Evolutionary conservation across 1,140 invertebrate genomes (phyloP).

Genomic region (Anthonomus grandis): DNA sequence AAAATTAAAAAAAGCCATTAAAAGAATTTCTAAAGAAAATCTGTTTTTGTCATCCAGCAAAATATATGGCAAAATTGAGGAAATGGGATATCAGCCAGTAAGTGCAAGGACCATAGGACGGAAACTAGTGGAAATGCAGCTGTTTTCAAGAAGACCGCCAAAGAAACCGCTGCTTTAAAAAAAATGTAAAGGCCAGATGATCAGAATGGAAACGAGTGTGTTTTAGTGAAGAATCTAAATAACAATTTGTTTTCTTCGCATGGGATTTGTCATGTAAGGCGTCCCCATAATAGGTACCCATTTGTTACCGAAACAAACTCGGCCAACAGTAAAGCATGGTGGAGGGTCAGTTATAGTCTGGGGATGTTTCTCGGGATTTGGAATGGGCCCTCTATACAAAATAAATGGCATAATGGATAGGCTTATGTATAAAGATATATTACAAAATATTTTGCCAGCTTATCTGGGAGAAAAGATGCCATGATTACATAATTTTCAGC

Average conservation of each 20-base stretch:
- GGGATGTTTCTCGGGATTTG: slow-evolving; percentile 31
- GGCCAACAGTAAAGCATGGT: slow-evolving; percentile 35
- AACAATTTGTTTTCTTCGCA: slow-evolving; percentile 19
- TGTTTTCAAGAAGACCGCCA: no score
- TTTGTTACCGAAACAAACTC: slow-evolving; percentile 27
- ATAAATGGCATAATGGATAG: slow-evolving; percentile 30
- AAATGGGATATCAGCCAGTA: no score
- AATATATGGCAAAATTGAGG: no score
- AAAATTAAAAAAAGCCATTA: no score
- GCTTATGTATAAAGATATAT: slow-evolving; percentile 28
- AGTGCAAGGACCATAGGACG: no score
- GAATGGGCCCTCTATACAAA: slow-evolving; percentile 27
- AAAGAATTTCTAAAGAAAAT: no score
- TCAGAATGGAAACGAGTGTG: no score
- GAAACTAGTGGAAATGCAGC: no score
- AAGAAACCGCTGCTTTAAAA: no score
- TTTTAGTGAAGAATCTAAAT: no score
- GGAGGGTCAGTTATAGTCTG: slow-evolving; percentile 27
- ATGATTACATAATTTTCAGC: slow-evolving; percentile 32
- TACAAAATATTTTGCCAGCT: slow-evolving; percentile 19
- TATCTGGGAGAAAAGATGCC: slow-evolving; percentile 34
- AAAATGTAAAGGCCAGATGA: no score
- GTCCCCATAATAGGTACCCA: slow-evolving; percentile 15
- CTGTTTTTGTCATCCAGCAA: no score
- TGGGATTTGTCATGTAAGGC: slow-evolving; percentile 21